A percentile compares a stretch with the other conserved stretches of the same genome.
phyloP scores from a whole-genome alignment of 2,113 vertebrate species.

The Aegypius monachus region DNA sequence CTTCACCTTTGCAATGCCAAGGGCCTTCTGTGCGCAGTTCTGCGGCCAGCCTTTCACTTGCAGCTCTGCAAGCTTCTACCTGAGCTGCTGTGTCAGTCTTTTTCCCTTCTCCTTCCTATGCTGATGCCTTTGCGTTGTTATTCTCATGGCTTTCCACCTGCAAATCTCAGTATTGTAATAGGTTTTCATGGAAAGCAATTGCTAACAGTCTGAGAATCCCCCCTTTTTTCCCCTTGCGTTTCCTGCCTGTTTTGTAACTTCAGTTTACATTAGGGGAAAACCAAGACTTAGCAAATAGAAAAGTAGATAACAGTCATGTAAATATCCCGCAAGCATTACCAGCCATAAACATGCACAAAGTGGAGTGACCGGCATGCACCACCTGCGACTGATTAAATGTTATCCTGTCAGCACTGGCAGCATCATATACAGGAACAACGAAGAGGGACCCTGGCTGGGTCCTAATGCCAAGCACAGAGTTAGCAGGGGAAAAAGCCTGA shows the following conservation, averaged over 20 bases:
- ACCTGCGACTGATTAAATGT: not conserved
- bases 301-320: not conserved
- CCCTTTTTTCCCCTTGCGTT: not conserved
- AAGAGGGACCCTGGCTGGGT: not conserved
- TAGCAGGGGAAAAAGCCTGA: not conserved
- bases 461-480: not conserved
- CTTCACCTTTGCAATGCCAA: not conserved
- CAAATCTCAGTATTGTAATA: not conserved
- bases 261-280: not conserved
- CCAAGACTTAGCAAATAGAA: not conserved
- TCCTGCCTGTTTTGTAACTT: not conserved
- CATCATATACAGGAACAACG: not conserved
- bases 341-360: not conserved
- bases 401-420: not conserved
- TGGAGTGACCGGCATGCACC: not conserved
- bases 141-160: not conserved
- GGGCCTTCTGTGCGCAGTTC: not conserved
- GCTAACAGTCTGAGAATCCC: not conserved
- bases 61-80: not conserved
- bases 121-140: not conserved
- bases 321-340: accelerated
- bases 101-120: not conserved
- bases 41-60: not conserved
- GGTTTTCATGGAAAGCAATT: not conserved
- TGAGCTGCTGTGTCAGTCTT: not conserved